Percentiles rank a stretch among this genome's conserved stretches.
phyloP scores from a whole-genome alignment of 2,113 vertebrate genomes.

The Lamprologus lemairii region DNA sequence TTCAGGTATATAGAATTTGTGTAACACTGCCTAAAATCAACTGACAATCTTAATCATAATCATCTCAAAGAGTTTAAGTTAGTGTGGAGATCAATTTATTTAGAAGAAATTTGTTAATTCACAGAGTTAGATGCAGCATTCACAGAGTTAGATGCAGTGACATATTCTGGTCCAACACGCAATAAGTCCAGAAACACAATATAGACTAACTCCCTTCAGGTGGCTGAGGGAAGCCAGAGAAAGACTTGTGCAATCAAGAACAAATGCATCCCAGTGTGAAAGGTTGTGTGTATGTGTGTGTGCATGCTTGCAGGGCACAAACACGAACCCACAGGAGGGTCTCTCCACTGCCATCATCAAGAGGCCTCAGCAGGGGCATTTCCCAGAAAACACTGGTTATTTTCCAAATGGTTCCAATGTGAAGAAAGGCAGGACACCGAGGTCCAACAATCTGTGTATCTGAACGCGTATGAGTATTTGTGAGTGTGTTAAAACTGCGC shows the following conservation, averaged over 20 bases:
- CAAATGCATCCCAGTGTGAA: not conserved
- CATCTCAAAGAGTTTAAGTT: not conserved
- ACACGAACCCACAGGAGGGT: constrained; percentile 41
- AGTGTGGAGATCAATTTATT: not conserved
- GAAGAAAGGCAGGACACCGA: constrained; percentile 54
- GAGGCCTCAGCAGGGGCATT: constrained; percentile 58
- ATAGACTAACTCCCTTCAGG: constrained; percentile 5
- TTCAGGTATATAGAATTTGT: not conserved
- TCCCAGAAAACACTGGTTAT: constrained; percentile 54
- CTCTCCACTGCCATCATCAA: constrained; percentile 54
- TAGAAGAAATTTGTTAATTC: not conserved
- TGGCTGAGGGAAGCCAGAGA: constrained; percentile 14
- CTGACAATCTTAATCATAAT: not conserved
- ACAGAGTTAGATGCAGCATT: not conserved
- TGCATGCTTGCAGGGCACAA: constrained; percentile 16
- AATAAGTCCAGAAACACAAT: constrained; percentile 1
- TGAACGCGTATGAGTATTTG: not conserved
- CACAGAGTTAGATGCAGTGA: not conserved
- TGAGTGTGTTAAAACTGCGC: not conserved
- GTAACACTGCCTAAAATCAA: not conserved
- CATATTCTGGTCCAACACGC: not conserved
- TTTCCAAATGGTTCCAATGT: constrained; percentile 61
- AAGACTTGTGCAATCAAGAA: constrained; percentile 38
- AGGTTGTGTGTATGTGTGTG: not conserved
- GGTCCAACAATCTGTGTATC: not conserved